A percentile compares a stretch with the other conserved stretches of the same genome.
phyloP scores from a whole-genome alignment of 2,888 invertebrate genomes.

The Steinernema scapterisci region DNA sequence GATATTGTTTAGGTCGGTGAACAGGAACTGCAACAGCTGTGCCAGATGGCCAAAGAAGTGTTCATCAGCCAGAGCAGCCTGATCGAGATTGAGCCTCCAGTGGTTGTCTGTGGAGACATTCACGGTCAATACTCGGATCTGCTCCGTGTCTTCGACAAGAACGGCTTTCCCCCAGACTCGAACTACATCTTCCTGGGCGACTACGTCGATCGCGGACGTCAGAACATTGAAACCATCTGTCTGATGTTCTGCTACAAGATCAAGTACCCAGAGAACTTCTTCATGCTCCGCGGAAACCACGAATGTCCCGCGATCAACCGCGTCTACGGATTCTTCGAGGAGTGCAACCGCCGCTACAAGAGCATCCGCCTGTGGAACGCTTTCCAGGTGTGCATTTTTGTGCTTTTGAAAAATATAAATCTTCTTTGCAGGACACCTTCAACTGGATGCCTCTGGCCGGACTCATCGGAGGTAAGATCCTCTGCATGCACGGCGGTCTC shows the following conservation, averaged over 20 bases:
- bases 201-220: constrained; percentile 61
- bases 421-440: constrained; percentile 55
- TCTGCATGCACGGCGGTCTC: constrained; percentile 63
- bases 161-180: constrained; percentile 59
- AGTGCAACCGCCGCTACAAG: constrained; percentile 57
- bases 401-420: neutral
- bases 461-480: constrained; percentile 56
- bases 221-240: constrained; percentile 63
- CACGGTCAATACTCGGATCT: constrained; percentile 61
- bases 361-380: constrained; percentile 49
- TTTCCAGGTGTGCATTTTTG: constrained; percentile 46
- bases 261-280: constrained; percentile 59
- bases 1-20: constrained; percentile 41
- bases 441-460: constrained; percentile 63
- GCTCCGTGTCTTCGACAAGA: constrained; percentile 61
- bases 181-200: constrained; percentile 58
- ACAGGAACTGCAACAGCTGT: constrained; percentile 49
- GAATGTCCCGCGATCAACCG: constrained; percentile 61
- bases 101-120: constrained; percentile 61
- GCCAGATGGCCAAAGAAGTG: constrained; percentile 50
- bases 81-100: constrained; percentile 57
- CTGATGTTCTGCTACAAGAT: constrained; percentile 61
- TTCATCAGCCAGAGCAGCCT: constrained; percentile 53
- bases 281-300: constrained; percentile 63
- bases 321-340: constrained; percentile 62